A percentile compares a stretch with the other conserved stretches of the same genome.
Conservation (phyloP, 1,140 invertebrate species). For the Oncopeltus fasciatus region DNA sequence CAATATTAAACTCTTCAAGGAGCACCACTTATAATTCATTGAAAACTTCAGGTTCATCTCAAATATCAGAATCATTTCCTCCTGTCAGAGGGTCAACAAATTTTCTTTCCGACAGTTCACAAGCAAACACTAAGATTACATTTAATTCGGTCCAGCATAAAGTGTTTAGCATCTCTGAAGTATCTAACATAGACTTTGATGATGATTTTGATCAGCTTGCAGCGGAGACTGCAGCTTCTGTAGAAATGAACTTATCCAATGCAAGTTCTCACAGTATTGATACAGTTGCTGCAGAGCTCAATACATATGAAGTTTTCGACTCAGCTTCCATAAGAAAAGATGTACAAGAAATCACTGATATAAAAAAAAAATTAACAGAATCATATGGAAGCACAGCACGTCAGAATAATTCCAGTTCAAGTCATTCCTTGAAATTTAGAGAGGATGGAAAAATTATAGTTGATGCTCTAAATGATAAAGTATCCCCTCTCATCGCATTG, state of each 20-base stretch:
- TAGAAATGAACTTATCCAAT: neutral
- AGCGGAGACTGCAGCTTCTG: constrained; percentile 2
- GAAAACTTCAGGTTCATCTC: neutral
- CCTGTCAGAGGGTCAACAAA: neutral
- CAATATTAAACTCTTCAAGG: too few species aligned
- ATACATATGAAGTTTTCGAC: neutral
- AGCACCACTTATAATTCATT: too few species aligned
- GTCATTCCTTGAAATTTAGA: neutral
- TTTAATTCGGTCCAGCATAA: too few species aligned
- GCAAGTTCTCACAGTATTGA: neutral
- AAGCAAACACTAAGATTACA: too few species aligned
- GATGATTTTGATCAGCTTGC: constrained; percentile 13
- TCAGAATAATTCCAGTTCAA: neutral
- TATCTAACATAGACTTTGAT: neutral
- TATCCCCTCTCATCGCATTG: neutral
- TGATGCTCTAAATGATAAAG: neutral
- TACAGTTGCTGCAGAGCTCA: neutral
- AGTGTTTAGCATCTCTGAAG: neutral
- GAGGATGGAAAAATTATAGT: neutral
- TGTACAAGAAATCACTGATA: neutral
- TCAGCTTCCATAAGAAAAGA: neutral
- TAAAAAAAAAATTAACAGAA: neutral
- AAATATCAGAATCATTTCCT: neutral
- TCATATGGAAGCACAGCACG: neutral
- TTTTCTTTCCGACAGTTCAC: too few species aligned